A percentile compares a stretch with the other conserved stretches of the same genome.
phyloP scores from a whole-genome alignment of 2,113 vertebrate species.

The Microcebus griseorufus region DNA sequence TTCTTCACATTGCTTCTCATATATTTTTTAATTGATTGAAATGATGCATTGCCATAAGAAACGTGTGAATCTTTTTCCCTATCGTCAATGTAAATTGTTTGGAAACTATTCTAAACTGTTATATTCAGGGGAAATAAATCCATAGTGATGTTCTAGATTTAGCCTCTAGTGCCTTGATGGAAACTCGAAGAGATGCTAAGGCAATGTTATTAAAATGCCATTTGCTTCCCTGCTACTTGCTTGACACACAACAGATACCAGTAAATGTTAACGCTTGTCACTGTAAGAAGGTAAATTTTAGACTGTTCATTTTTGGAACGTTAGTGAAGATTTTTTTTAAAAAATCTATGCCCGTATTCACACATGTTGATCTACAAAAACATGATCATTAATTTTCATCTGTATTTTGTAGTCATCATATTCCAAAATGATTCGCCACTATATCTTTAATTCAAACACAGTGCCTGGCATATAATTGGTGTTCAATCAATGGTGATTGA shows the following conservation, averaged over 20 bases:
- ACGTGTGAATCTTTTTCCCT: slow-evolving; percentile 15
- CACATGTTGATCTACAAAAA: slow-evolving; percentile 11
- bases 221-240: not conserved
- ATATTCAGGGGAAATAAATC: not conserved
- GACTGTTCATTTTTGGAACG: not conserved
- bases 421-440: not conserved
- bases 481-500: not conserved
- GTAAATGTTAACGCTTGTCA: not conserved
- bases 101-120: slow-evolving; percentile 9
- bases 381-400: slow-evolving; percentile 12
- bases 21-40: not conserved
- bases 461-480: not conserved
- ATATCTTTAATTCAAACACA: not conserved
- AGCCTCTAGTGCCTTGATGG: not conserved
- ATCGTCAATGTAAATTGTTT: slow-evolving; percentile 33
- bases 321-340: not conserved
- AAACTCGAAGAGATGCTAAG: not conserved
- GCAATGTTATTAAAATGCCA: not conserved
- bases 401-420: not conserved
- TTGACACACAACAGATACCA: not conserved
- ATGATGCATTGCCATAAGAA: not conserved
- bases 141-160: not conserved
- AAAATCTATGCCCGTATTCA: not conserved
- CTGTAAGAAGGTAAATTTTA: not conserved
- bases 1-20: not conserved